Percentiles rank a stretch among this genome's conserved stretches.
These are phyloP conservation scores for Acestrorhynchus altus DNA, from an alignment of 2,797 vertebrate species.

Conservation along the genomic window DNA sequence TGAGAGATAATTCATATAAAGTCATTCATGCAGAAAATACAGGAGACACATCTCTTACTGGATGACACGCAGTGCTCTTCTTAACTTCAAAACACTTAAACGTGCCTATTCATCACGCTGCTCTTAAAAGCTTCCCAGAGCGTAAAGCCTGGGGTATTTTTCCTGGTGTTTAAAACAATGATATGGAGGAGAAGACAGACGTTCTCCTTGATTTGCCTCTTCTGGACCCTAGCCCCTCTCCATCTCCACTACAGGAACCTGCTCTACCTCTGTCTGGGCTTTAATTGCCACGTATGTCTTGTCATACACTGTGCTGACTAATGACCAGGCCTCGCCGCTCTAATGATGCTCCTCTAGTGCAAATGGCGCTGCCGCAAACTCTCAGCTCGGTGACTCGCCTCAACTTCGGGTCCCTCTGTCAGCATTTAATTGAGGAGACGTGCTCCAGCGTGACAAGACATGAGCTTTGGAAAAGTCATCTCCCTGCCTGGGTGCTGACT, in stretches of 20 bases:
- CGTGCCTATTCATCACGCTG: too few relatives aligned
- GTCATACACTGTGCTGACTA: not conserved
- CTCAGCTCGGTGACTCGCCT: not conserved
- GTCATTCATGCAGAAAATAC: too few relatives aligned
- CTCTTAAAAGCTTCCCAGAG: too few relatives aligned
- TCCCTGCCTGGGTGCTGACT: not conserved
- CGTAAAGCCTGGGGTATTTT: too few relatives aligned
- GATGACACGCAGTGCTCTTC: too few relatives aligned
- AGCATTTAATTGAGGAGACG: constrained; percentile 8
- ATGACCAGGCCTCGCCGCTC: constrained; percentile 23
- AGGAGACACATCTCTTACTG: too few relatives aligned
- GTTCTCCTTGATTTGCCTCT: not conserved
- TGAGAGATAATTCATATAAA: too few relatives aligned
- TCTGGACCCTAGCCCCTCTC: not conserved
- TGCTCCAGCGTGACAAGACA: constrained; percentile 21
- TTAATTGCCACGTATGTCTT: not conserved
- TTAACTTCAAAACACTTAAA: too few relatives aligned
- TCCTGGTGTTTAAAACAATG: too few relatives aligned
- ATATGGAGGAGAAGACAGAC: not conserved
- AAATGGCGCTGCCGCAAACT: not conserved
- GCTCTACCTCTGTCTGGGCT: not conserved
- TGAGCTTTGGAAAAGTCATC: constrained; percentile 12
- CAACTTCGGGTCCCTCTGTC: not conserved
- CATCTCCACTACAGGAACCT: not conserved
- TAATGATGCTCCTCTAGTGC: constrained; percentile 38